Evolutionary conservation across 1,140 invertebrate species (phyloP).

Genomic region (Pteromalus puparum): DNA sequence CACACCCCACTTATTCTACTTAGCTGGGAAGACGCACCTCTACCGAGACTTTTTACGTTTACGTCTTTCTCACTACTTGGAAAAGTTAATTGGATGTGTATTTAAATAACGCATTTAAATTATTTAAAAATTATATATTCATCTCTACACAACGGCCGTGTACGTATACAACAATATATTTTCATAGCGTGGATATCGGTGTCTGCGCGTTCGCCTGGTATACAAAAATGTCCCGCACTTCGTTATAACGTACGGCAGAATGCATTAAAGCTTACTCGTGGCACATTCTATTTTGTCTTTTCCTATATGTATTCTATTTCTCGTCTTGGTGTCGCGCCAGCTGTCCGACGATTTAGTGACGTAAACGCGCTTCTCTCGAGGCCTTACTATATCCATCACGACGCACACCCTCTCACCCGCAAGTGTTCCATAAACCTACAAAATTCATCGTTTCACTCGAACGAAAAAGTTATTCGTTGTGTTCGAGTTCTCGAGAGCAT

Average conservation of each 20-base stretch:
- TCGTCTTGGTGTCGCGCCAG: constrained; percentile 37
- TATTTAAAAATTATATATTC: too few species aligned
- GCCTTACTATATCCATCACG: neutral
- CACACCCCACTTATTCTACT: neutral
- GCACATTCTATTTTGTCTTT: constrained; percentile 44
- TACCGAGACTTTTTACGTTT: too few species aligned
- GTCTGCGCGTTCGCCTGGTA: too few species aligned
- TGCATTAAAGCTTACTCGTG: constrained; percentile 21
- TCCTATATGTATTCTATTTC: constrained; percentile 39
- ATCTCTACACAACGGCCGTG: too few species aligned
- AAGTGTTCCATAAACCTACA: constrained; percentile 8
- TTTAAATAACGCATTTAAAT: too few species aligned
- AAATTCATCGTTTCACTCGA: too few species aligned
- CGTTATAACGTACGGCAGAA: constrained; percentile 1
- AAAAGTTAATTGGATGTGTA: too few species aligned
- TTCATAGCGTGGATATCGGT: too few species aligned
- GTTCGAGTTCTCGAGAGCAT: too few species aligned
- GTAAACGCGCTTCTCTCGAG: constrained; percentile 24
- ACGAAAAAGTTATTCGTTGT: neutral
- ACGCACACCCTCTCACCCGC: neutral
- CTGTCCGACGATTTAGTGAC: constrained; percentile 22
- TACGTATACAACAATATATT: too few species aligned
- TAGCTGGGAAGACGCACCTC: neutral
- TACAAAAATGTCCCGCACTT: neutral
- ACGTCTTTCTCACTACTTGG: too few species aligned